A percentile compares a stretch with the other conserved stretches of the same genome.
These are phyloP conservation scores for Cryptocephalus primarius DNA, from an alignment of 2,888 invertebrate species.

Conservation along the genomic window DNA sequence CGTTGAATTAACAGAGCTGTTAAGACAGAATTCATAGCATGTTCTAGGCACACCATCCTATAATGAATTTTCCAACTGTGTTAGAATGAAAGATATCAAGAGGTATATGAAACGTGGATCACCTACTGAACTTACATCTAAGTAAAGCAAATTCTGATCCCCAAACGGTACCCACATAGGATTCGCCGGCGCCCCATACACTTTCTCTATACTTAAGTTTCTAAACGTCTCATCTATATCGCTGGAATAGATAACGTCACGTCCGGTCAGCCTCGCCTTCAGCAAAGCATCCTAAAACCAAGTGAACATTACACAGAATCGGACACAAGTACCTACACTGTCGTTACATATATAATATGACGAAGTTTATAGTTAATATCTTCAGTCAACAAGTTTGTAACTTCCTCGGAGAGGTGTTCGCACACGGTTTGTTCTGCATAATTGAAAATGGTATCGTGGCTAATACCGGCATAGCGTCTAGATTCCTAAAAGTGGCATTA, in stretches of 20 bases:
- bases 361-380: constrained; percentile 34
- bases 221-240: constrained; percentile 32
- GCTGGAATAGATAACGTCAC: constrained; percentile 26
- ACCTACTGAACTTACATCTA: constrained; percentile 32
- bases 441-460: constrained; percentile 25
- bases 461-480: constrained; percentile 30
- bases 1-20: not conserved
- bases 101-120: too few species aligned
- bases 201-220: constrained; percentile 27
- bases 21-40: too few species aligned
- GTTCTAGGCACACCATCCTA: too few species aligned
- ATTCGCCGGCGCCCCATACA: constrained; percentile 28
- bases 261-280: constrained; percentile 28
- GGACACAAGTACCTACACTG: not conserved
- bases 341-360: constrained; percentile 30
- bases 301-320: constrained; percentile 1
- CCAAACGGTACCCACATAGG: constrained; percentile 30
- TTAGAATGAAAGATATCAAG: too few species aligned
- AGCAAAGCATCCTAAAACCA: constrained; percentile 26
- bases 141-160: constrained; percentile 26
- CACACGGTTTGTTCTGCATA: constrained; percentile 30
- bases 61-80: too few species aligned
- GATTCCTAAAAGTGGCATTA: constrained; percentile 21
- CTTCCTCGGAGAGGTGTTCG: constrained; percentile 29
- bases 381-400: constrained; percentile 28